Base-by-base conservation (phyloP, 2,113 vertebrate species). In the Hippolais icterina region DNA sequence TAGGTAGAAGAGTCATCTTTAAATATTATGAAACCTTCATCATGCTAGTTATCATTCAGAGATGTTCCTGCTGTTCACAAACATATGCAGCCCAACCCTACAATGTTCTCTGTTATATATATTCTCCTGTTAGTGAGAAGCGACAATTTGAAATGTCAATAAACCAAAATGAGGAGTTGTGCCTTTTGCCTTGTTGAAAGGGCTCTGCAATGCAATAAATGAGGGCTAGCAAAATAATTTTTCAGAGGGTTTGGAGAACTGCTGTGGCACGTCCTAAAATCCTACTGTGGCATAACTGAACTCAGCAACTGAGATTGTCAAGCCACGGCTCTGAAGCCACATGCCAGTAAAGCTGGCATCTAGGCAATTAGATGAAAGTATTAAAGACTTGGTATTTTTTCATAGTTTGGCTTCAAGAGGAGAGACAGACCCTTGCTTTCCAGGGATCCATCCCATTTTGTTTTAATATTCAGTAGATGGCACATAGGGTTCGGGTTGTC, bases 391-490 rank as follows among this genome's bases (percentile, higher is more conserved):
- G 1, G 6, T 37, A 52, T 37, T 88, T 93, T 84, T 77, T 74
- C 44, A 42, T 14, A 37, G 25, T 35, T 66, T 75, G 25, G 17
- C 39, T 87, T 78, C 72, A 83, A 52, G 10, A 42, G 54, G 50
- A 72, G 33, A 54, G 28, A 35, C 12, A 35, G 33, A 54, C 11
- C 20, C 20, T 75, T 41, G 21, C 28, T 86, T 49, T 94, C 64
- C 9, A 42, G 70, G 47, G 42, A 76, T 82, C 37, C n/a, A n/a
- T 56, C 33, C 20, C 22, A 23, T 69, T 94, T 83, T 84, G 28
- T 49, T 89, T 90, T 28, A 94, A 41, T 84, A 91, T 92, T 95
- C 83, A 71, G n/a, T 81, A 89, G 61, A 21, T 50, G n/a, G 16
- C 76, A 87, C 4, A 1, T 29, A 66, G 39, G 37, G 39, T 52